Base-by-base conservation (phyloP, 2,113 vertebrate species). In the Plecotus auritus region DNA sequence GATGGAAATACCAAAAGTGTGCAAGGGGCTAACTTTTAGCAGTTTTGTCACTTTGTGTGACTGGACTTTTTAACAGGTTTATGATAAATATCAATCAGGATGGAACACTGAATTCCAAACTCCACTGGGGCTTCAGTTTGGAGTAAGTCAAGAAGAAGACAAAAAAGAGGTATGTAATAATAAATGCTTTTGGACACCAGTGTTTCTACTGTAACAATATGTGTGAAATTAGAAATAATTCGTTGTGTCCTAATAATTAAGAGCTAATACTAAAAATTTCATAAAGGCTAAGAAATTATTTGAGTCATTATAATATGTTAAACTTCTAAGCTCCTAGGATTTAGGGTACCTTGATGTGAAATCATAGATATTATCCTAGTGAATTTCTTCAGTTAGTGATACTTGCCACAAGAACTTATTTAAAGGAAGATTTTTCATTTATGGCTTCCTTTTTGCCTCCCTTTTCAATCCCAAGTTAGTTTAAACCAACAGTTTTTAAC, bases 111-210 rank as follows among this genome's bases (percentile, higher is more conserved):
- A 97, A 88, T 84, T 73, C 93, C 98, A 56, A 35, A 73, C 91
- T 81, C 42, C 96, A 3, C 92, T 84, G 11, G 22, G 97, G 1
- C 96, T 99, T 85, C 99, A 98, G 98, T 98, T 98, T 95, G 98
- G 98, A 61, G 93, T 94, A 32, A 98, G 99, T 88, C 94, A 97
- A 82, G 99, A 99, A 93, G 98, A 99, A 83, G 95, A 98, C 37
- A 99, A 97, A 97, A 99, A 99, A 95, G 98, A 99, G 98, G 99
- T 99, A 95, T 70, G 97, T 95, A 69, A 1, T 90, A 14, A 12
- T 66, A 3, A 59, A 12, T 94, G 35, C 45, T 91, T 90, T 92
- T 84, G 70, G 73, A 84, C 23, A 35, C 49, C 32, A 82, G 0
- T 59, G 26, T 88, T 91, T 95, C 78, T 82, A 37, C 23, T 72